Base-by-base conservation (phyloP, 1,140 invertebrate species). In the Cherax quadricarinatus region DNA sequence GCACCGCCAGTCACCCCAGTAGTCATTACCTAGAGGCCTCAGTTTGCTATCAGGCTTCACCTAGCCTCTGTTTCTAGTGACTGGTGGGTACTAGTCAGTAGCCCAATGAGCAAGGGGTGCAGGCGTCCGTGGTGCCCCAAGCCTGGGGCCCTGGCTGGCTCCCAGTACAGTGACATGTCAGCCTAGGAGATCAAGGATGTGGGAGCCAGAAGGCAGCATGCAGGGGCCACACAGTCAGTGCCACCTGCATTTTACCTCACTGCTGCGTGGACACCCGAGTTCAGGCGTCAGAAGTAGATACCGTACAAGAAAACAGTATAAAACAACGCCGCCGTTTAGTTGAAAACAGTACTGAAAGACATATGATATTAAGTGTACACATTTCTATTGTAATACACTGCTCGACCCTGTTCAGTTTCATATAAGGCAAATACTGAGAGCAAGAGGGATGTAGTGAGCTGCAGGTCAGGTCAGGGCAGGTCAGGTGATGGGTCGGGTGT, bases 371-470 rank as follows among this genome's bases (percentile, higher is more conserved):
- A 91, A 91, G 90, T 91, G 90, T 91, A 91, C 90, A 80, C 75
- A 86, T 84, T 85, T 91, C 84, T 80, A 86, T 86, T 91, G 84
- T 91, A 91, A 91, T 91, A 91, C 90, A 91, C 90, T 86, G 84
- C 70, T 78, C 85, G 90, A 91, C 90, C 90, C 90, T 91, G 90
- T 91, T 91, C 79, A 91, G 90, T 91, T 91, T 86, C 53, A 81
- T 84, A 91, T 91, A 91, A 91, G 90, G 90, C 90, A 91, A 86
- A 91, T 85, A 91, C 90, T 91, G 82, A 91, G 90, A 91, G 90
- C 84, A 80, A 86, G 90, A 91, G 90, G 85, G 85, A 91, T 89
- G 87, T 89, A 66, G 89, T 91, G 83, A 91, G 83, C 89, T 86
- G 79, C 78, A 82, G 90, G 90, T 91, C 84, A 78, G 90, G 90